These are phyloP conservation scores for Premnoplex brunnescens DNA, from an alignment of 2,797 vertebrate genomes.

Conservation along the genomic window DNA sequence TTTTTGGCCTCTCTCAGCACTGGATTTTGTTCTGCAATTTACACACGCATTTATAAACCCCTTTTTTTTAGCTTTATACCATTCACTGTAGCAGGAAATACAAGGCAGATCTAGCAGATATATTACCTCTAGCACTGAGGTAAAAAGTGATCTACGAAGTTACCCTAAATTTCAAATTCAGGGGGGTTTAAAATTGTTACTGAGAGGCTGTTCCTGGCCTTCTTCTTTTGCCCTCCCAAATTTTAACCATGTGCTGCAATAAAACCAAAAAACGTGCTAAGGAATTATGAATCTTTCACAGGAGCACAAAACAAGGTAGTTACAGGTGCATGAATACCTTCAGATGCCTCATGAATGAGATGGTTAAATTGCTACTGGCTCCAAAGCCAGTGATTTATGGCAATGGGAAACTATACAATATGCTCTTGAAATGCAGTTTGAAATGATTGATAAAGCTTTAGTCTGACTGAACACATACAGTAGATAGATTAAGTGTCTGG, in stretches of 20 bases:
- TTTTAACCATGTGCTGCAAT: background rate
- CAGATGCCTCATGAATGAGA: background rate
- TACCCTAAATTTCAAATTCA: background rate
- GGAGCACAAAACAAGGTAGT: background rate
- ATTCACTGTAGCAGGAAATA: background rate
- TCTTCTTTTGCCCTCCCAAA: background rate
- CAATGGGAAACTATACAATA: constrained; percentile 29
- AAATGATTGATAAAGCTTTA: constrained; percentile 48
- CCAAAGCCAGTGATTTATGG: constrained; percentile 31
- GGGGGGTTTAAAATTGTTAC: background rate
- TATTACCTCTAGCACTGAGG: background rate
- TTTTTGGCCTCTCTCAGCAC: background rate
- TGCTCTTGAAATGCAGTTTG: constrained; percentile 48
- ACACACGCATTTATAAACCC: background rate
- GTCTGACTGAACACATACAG: constrained; percentile 38
- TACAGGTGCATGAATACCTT: background rate
- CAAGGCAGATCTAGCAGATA: background rate
- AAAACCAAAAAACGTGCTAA: background rate
- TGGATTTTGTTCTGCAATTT: background rate
- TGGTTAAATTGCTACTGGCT: background rate
- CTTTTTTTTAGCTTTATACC: background rate
- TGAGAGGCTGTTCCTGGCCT: background rate
- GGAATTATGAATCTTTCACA: background rate
- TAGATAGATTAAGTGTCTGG: constrained; percentile 50
- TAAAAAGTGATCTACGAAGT: background rate